Conservation (phyloP, 2,797 vertebrate genomes). For the Pangasius macronema region DNA sequence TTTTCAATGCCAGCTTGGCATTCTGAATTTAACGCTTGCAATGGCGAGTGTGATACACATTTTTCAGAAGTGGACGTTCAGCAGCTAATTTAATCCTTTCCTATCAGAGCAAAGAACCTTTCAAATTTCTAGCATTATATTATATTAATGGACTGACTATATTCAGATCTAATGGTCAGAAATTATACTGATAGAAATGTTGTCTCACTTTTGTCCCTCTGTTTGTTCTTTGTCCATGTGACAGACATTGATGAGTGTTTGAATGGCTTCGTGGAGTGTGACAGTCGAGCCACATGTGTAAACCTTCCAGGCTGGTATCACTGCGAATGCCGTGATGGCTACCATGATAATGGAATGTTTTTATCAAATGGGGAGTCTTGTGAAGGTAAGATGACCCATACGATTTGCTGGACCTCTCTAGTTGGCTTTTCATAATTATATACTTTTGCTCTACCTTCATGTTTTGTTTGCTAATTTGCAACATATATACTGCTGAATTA, state of each 20-base stretch:
- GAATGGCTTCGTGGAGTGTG: constrained; percentile 95
- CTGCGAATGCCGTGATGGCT: constrained; percentile 97
- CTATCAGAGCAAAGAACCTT: background rate
- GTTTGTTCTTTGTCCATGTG: background rate
- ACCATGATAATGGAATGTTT: constrained; percentile 98
- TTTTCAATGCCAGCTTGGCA: background rate
- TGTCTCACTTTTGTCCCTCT: background rate
- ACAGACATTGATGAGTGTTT: constrained; percentile 96
- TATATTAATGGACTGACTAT: background rate
- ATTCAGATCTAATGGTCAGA: background rate
- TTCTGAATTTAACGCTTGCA: background rate
- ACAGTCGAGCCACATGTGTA: constrained; percentile 94
- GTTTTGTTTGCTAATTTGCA: background rate
- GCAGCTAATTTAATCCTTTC: background rate
- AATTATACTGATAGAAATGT: background rate
- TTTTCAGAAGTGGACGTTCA: background rate
- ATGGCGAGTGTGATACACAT: background rate
- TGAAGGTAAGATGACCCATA: constrained; percentile 78
- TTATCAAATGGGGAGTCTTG: constrained; percentile 93
- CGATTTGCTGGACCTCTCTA: background rate
- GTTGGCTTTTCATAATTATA: background rate
- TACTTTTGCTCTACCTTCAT: background rate
- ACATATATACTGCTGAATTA: background rate
- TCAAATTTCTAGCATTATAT: background rate
- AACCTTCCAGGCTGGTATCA: constrained; percentile 99